Evolutionary conservation across 2,888 invertebrate species (phyloP).

Genomic region (Glyphotaelius pellucidus): DNA sequence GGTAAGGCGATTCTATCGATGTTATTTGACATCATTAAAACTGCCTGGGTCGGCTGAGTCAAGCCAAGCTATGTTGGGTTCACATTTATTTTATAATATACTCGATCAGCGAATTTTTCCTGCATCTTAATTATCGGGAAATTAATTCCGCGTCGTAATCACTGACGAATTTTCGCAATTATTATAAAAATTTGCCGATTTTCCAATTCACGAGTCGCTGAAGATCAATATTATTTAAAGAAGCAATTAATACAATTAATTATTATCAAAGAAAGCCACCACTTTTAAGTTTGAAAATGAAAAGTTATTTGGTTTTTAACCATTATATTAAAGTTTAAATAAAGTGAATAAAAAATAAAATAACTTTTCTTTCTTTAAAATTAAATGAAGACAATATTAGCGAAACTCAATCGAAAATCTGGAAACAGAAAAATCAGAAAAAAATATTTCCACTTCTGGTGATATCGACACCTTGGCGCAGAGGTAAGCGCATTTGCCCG

Average conservation of each 20-base stretch:
- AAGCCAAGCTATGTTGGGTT: neutral
- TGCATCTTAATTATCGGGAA: neutral
- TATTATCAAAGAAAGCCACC: too few relatives aligned
- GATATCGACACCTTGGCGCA: too few relatives aligned
- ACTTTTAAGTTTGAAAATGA: too few relatives aligned
- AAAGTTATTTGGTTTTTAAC: too few relatives aligned
- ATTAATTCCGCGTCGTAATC: neutral
- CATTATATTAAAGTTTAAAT: too few relatives aligned
- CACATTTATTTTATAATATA: neutral
- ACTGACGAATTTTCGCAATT: neutral
- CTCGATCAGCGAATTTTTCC: neutral
- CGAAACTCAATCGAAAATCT: too few relatives aligned
- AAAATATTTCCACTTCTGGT: too few relatives aligned
- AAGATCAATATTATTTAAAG: neutral
- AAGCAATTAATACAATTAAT: neutral
- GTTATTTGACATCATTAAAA: constrained; percentile 27
- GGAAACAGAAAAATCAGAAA: too few relatives aligned
- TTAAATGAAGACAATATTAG: too few relatives aligned
- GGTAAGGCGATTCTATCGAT: constrained; percentile 10
- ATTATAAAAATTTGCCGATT: neutral
- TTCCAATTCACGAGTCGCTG: neutral
- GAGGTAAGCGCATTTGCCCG: too few relatives aligned
- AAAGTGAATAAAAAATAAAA: too few relatives aligned
- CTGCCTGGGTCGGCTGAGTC: neutral
- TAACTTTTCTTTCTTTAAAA: too few relatives aligned